Evolutionary conservation across 2,113 vertebrate species (phyloP).

Genomic region (Pelecanoides urinatrix): DNA sequence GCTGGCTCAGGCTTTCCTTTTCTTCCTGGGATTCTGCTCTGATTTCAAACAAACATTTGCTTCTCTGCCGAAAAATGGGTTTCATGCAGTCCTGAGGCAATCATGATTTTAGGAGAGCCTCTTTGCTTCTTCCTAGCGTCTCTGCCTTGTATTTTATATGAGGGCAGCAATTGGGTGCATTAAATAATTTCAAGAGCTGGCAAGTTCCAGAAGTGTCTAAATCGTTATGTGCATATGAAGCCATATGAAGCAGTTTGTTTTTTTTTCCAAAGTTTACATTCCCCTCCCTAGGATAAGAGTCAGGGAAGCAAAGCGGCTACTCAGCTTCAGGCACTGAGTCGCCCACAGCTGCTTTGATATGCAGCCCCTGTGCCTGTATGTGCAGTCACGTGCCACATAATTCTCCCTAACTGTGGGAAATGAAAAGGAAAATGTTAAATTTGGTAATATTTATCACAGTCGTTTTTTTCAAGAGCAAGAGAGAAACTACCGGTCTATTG

Average conservation of each 20-base stretch:
- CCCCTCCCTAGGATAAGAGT: neutral
- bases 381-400: neutral
- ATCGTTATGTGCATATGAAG: neutral
- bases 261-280: neutral
- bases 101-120: neutral
- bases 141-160: neutral
- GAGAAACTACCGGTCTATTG: neutral
- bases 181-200: neutral
- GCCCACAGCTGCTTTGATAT: neutral
- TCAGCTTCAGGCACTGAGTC: neutral
- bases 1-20: neutral
- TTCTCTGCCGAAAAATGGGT: neutral
- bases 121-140: neutral
- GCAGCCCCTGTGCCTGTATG: neutral
- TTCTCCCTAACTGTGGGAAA: slow-evolving; percentile 6
- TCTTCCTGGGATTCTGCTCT: neutral
- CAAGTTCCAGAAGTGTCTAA: neutral
- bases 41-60: slow-evolving; percentile 5
- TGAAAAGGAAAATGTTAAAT: slow-evolving; percentile 39
- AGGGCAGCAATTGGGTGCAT: neutral
- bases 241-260: neutral
- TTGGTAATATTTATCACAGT: slow-evolving; percentile 7
- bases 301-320: neutral
- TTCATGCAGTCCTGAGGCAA: neutral
- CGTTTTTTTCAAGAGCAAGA: neutral